phyloP scores from a whole-genome alignment of 2,113 vertebrate genomes.

The Tautogolabrus adspersus region DNA sequence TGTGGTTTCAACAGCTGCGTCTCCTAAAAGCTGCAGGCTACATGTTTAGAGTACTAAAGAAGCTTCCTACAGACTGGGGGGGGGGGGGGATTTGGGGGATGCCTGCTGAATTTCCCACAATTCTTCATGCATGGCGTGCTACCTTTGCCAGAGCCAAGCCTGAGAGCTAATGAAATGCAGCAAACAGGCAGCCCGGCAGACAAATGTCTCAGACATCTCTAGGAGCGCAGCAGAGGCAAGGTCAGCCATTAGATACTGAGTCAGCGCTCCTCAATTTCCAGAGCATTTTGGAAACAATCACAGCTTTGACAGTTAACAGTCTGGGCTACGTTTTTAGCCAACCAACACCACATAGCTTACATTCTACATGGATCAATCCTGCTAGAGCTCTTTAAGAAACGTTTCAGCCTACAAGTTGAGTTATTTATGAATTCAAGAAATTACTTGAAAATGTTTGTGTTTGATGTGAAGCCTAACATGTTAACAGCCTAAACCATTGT shows the following conservation, averaged over 20 bases:
- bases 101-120: slow-evolving; percentile 62
- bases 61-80: slow-evolving; percentile 41
- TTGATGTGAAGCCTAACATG: background rate
- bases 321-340: slow-evolving; percentile 29
- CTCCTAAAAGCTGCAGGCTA: slow-evolving; percentile 47
- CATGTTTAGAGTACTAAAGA: slow-evolving; percentile 59
- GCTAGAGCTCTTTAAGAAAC: slow-evolving; percentile 17
- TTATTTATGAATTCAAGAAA: slow-evolving; percentile 19
- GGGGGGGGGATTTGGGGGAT: background rate
- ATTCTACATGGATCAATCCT: slow-evolving; percentile 37
- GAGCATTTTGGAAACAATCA: slow-evolving; percentile 47
- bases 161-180: slow-evolving; percentile 43
- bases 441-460: background rate
- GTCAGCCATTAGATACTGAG: slow-evolving; percentile 29
- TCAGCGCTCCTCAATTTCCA: slow-evolving; percentile 42
- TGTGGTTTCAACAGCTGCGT: slow-evolving; percentile 50
- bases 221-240: slow-evolving; percentile 26
- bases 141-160: slow-evolving; percentile 29
- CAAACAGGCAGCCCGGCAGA: slow-evolving; percentile 41
- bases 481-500: background rate
- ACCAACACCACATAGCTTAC: slow-evolving; percentile 23
- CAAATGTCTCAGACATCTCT: slow-evolving; percentile 40
- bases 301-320: slow-evolving; percentile 40
- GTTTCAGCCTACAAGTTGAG: background rate
- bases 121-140: slow-evolving; percentile 44